phyloP scores from a whole-genome alignment of 2,888 invertebrate species.

The Acanthopleura granulata region DNA sequence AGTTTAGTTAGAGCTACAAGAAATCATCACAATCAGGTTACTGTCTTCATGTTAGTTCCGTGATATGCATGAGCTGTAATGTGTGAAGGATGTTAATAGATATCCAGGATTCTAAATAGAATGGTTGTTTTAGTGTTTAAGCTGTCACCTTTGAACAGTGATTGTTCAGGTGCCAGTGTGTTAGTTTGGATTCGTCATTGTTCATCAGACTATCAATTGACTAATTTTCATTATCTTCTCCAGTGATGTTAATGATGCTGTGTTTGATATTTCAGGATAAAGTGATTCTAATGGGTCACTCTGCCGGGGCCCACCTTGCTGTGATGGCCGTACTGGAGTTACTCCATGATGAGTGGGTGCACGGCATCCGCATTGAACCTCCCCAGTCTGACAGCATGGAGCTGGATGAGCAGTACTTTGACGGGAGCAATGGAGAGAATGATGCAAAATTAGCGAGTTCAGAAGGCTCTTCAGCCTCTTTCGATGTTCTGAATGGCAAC shows the following conservation, averaged over 20 bases:
- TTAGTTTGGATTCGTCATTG: too few species aligned
- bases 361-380: conserved; percentile 11
- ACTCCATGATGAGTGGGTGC: conserved; percentile 45
- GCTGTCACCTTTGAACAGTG: too few species aligned
- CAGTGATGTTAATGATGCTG: background rate
- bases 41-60: too few species aligned
- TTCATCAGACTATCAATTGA: too few species aligned
- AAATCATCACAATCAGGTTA: too few species aligned
- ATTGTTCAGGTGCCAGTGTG: too few species aligned
- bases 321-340: conserved; percentile 62
- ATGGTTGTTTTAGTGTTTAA: too few species aligned
- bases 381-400: conserved; percentile 19
- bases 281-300: conserved; percentile 63
- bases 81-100: too few species aligned
- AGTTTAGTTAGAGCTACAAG: too few species aligned
- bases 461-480: conserved; percentile 20
- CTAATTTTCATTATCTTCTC: too few species aligned
- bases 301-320: conserved; percentile 65
- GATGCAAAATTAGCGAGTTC: conserved; percentile 28
- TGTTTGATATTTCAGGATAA: conserved; percentile 43
- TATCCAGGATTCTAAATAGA: too few species aligned
- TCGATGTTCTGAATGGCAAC: conserved; percentile 32
- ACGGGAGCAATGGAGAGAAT: conserved; percentile 34
- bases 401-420: conserved; percentile 22
- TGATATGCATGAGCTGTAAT: too few species aligned